These are phyloP conservation scores for Polyommatus iphigenia DNA, from an alignment of 2,888 invertebrate genomes.

Conservation along the genomic window DNA sequence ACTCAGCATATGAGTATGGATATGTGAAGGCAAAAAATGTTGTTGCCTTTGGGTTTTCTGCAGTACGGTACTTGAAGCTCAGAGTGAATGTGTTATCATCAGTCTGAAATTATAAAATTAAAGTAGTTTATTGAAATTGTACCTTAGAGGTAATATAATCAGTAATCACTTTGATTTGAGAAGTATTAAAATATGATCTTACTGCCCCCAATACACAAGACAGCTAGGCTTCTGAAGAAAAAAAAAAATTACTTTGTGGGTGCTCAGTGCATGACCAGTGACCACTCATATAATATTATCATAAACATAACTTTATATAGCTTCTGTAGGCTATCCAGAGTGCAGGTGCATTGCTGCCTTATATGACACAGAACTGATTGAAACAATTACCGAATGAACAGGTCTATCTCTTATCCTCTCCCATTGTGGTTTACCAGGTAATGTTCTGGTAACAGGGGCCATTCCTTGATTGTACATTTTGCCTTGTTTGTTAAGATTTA, in stretches of 20 bases:
- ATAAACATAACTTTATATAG: too few species aligned
- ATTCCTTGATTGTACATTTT: conserved; percentile 96
- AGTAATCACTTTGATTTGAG: background rate
- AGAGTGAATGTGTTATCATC: conserved; percentile 87
- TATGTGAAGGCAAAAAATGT: conserved; percentile 95
- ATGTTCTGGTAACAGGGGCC: conserved; percentile 88
- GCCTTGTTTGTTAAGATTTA: conserved; percentile 93
- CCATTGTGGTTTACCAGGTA: conserved; percentile 91
- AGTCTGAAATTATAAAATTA: conserved; percentile 71
- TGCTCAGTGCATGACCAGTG: too few species aligned
- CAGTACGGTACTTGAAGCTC: conserved; percentile 86
- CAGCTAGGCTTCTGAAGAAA: too few species aligned
- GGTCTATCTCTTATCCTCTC: conserved; percentile 91
- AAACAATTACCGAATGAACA: conserved; percentile 82
- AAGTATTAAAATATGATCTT: background rate
- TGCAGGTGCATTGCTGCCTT: background rate
- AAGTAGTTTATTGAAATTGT: background rate
- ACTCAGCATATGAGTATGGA: conserved; percentile 92
- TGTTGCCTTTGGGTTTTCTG: conserved; percentile 85
- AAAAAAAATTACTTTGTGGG: too few species aligned
- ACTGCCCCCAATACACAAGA: too few species aligned
- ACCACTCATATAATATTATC: too few species aligned
- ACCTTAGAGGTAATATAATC: too few species aligned
- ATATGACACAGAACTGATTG: background rate
- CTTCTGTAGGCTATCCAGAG: too few species aligned